Evolutionary conservation across 1,140 invertebrate species (phyloP).

Genomic region (Tetraneura akinire): DNA sequence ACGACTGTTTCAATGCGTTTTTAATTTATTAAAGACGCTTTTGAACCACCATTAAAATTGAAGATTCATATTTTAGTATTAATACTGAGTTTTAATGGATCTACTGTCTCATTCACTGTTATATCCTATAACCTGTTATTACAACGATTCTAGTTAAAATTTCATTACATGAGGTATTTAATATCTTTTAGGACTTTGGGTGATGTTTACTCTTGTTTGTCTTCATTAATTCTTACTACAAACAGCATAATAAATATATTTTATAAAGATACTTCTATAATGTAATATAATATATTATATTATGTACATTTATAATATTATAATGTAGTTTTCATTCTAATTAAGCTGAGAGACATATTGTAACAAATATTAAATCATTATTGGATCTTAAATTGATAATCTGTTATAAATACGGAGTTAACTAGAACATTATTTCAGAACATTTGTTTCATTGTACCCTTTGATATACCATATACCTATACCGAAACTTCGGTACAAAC

Average conservation of each 20-base stretch:
- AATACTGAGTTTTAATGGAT: neutral
- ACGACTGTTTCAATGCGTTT: neutral
- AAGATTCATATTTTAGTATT: neutral
- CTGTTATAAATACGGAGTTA: too few relatives aligned
- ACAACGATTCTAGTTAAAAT: neutral
- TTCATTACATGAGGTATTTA: neutral
- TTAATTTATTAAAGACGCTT: neutral
- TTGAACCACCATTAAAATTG: neutral
- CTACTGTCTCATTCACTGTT: too few relatives aligned
- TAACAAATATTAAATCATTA: neutral
- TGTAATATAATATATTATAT: too few relatives aligned
- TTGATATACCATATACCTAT: too few relatives aligned
- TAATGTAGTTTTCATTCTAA: neutral
- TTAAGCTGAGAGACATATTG: neutral
- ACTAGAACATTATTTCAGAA: neutral
- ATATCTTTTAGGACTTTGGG: neutral
- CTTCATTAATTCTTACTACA: too few relatives aligned
- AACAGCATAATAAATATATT: too few relatives aligned
- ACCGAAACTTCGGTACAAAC: too few relatives aligned
- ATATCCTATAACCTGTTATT: neutral
- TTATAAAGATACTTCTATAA: too few relatives aligned
- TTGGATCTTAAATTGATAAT: neutral
- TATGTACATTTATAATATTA: neutral
- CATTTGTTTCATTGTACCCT: neutral
- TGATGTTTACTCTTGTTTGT: neutral